phyloP scores from a whole-genome alignment of 2,797 vertebrate genomes.

The Chloroceryle inda region DNA sequence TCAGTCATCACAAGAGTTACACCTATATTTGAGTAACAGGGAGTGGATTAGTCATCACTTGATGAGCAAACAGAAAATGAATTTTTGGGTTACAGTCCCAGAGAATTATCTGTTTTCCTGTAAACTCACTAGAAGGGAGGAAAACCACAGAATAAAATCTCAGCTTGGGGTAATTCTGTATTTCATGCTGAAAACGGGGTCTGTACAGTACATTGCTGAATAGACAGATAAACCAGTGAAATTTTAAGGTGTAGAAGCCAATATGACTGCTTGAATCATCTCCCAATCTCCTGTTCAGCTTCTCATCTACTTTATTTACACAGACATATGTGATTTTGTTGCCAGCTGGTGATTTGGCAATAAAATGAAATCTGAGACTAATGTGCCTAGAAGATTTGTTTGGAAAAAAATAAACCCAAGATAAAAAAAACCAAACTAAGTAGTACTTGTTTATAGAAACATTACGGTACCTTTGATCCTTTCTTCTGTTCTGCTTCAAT shows the following conservation, averaged over 20 bases:
- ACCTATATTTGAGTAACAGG: slow-evolving; percentile 69
- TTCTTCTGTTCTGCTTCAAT: slow-evolving; percentile 76
- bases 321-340: slow-evolving; percentile 74
- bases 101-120: slow-evolving; percentile 73
- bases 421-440: slow-evolving; percentile 72
- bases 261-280: slow-evolving; percentile 63
- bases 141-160: slow-evolving; percentile 67
- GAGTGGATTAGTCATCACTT: slow-evolving; percentile 51
- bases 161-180: slow-evolving; percentile 51
- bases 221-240: slow-evolving; percentile 55
- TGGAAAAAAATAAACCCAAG: slow-evolving; percentile 72
- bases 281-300: slow-evolving; percentile 64
- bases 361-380: slow-evolving; percentile 75
- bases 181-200: slow-evolving; percentile 14
- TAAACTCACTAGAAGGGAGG: slow-evolving; percentile 52
- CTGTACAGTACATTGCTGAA: slow-evolving; percentile 67
- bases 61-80: slow-evolving; percentile 60
- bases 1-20: slow-evolving; percentile 66
- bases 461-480: slow-evolving; percentile 78
- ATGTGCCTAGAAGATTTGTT: slow-evolving; percentile 71
- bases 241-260: slow-evolving; percentile 67
- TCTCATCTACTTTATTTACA: slow-evolving; percentile 73
- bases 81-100: slow-evolving; percentile 38
- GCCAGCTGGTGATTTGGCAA: slow-evolving; percentile 79
- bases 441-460: slow-evolving; percentile 76